Evolutionary conservation across 2,888 invertebrate species (phyloP), one percentile per base, ranked within the genome.

Genomic region (Mimumesa dahlbomi): DNA sequence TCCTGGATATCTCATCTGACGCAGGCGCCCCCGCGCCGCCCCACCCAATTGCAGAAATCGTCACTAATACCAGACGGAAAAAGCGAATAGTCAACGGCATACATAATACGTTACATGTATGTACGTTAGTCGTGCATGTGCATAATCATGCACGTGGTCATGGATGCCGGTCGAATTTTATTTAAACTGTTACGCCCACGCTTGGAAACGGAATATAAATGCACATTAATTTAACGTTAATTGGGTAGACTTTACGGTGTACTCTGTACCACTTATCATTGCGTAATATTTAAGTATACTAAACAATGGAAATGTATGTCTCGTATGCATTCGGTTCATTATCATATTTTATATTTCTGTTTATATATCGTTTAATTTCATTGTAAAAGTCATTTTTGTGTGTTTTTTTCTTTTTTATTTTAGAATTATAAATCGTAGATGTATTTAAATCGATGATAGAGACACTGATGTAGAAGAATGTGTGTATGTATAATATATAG

Each of bases 1-100:
- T 83, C 80, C 84, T 81, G 79, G 73, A 68, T 82, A 75, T 79
- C 71, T 59, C 48, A 29, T 31, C 50, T 62, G 73, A 79, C 83
- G 84, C 83, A 82, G 67, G 81, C 82, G 84, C 77, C 73, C 63
- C 66, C 61, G 43, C 21, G 52, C 69, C 73, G 71, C 75, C 75
- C 79, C 81, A 82, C 79, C 81, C 79, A 82, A 71, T 82, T 77
- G 46, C 71, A 74, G 72, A 53, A 71, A 62, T 72, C 66, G 16
- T 63, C 75, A 63, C 65, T 34, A 25, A 54, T 43, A 46, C 64
- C 16, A 21, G n/a, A n/a, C n/a, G n/a, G n/a, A n/a, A n/a, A n/a
- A n/a, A n/a, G n/a, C n/a, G n/a, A n/a, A n/a, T n/a, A n/a, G n/a
- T n/a, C n/a, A n/a, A n/a, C n/a, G n/a, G n/a, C n/a, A n/a, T n/a